Conservation (phyloP, 2,113 vertebrate species). For the Rhizomys pruinosus region DNA sequence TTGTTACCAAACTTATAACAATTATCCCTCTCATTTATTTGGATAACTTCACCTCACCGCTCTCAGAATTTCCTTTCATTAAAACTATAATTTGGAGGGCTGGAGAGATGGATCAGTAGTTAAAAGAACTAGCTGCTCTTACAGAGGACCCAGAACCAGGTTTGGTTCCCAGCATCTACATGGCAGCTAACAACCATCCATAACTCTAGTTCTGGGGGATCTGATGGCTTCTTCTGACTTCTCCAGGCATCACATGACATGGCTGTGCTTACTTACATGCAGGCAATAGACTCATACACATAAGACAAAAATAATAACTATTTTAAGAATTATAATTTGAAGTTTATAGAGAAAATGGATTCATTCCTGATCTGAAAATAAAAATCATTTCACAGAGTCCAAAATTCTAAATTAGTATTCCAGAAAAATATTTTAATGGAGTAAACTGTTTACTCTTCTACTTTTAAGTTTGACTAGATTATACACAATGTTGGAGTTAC, state of each 20-base stretch:
- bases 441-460: not conserved
- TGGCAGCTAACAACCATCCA: no score
- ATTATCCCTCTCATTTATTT: not conserved
- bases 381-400: not conserved
- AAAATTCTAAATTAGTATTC: not conserved
- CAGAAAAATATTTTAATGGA: not conserved
- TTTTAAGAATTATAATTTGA: not conserved
- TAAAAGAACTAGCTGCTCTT: no score
- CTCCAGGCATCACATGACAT: no score
- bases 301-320: not conserved
- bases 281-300: no score
- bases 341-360: not conserved
- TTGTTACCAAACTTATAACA: not conserved
- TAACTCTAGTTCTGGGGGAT: no score
- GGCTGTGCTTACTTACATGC: no score
- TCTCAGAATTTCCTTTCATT: not conserved
- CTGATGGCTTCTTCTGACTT: no score
- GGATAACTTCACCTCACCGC: not conserved
- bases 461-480: not conserved
- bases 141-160: no score
- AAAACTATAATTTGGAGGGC: no score
- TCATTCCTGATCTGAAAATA: constrained; percentile 12
- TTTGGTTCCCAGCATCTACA: no score
- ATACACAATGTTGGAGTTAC: not conserved
- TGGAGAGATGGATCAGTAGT: no score